Evolutionary conservation across 1,140 invertebrate species (phyloP).

Genomic region (Calephelis nemesis): DNA sequence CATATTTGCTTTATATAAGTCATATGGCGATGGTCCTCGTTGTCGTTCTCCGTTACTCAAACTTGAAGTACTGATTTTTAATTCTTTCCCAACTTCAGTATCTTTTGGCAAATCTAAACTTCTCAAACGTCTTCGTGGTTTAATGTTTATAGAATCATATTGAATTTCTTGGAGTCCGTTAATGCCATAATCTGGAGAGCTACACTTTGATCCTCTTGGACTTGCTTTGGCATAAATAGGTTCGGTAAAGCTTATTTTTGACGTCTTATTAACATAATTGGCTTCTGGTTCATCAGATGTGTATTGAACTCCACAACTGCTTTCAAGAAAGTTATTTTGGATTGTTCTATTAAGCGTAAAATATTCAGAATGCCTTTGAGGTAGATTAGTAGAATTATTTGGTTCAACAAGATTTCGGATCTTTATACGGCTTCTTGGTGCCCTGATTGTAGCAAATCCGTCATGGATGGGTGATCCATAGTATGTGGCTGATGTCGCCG

Average conservation of each 20-base stretch:
- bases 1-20: constrained; percentile 52
- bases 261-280: constrained; percentile 54
- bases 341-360: constrained; percentile 73
- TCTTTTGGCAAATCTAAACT: constrained; percentile 60
- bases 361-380: constrained; percentile 76
- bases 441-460: constrained; percentile 89
- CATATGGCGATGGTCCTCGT: constrained; percentile 38
- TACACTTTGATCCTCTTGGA: constrained; percentile 59
- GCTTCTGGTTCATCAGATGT: constrained; percentile 47
- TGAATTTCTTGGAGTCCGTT: constrained; percentile 62
- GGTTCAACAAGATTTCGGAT: constrained; percentile 74
- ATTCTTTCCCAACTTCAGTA: constrained; percentile 44
- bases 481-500: constrained; percentile 67
- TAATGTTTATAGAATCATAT: constrained; percentile 77
- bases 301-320: constrained; percentile 68
- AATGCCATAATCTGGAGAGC: constrained; percentile 60
- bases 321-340: constrained; percentile 71
- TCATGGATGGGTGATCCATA: constrained; percentile 85
- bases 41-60: constrained; percentile 66
- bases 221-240: constrained; percentile 76
- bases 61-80: constrained; percentile 55
- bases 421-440: constrained; percentile 79
- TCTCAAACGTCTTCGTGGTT: constrained; percentile 63
- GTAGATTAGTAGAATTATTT: constrained; percentile 63
- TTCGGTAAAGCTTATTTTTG: constrained; percentile 66